phyloP scores from a whole-genome alignment of 2,888 invertebrate species.

The Torymus texanus region DNA sequence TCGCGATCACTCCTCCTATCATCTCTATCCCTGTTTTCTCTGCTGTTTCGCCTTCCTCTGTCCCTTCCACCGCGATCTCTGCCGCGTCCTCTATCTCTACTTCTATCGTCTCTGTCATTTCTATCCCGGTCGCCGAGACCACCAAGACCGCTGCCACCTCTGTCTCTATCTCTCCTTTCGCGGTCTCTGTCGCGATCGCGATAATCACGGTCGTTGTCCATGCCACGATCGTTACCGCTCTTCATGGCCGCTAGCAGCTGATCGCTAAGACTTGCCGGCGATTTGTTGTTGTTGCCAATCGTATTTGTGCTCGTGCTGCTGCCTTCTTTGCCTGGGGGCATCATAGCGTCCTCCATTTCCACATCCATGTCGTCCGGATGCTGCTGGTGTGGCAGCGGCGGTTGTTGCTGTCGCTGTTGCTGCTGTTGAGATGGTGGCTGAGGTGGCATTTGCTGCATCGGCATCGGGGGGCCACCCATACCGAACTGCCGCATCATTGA shows the following conservation, averaged over 20 bases:
- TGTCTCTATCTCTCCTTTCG: slow-evolving; percentile 61
- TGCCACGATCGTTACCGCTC: slow-evolving; percentile 59
- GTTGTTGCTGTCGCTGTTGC: slow-evolving; percentile 56
- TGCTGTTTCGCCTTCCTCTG: slow-evolving; percentile 69
- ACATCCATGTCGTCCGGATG: slow-evolving; percentile 88
- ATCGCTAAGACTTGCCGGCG: slow-evolving; percentile 72
- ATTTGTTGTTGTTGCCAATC: slow-evolving; percentile 58
- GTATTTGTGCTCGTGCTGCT: neutral
- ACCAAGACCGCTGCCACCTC: slow-evolving; percentile 59
- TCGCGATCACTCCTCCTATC: slow-evolving; percentile 69
- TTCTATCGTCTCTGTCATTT: slow-evolving; percentile 66
- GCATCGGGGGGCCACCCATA: slow-evolving; percentile 68
- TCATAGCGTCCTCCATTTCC: slow-evolving; percentile 81
- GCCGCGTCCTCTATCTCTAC: slow-evolving; percentile 68
- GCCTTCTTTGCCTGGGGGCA: slow-evolving; percentile 64
- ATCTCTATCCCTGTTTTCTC: slow-evolving; percentile 67
- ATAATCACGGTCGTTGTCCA: slow-evolving; percentile 65
- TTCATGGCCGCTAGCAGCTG: slow-evolving; percentile 79
- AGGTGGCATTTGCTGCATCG: slow-evolving; percentile 64
- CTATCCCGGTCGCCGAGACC: slow-evolving; percentile 68
- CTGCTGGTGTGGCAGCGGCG: slow-evolving; percentile 64
- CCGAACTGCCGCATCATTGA: slow-evolving; percentile 72
- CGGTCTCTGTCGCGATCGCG: slow-evolving; percentile 70
- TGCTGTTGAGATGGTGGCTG: slow-evolving; percentile 67
- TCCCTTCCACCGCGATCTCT: slow-evolving; percentile 70